Conservation (phyloP, 2,113 vertebrate genomes). For the Ivindomyrus marchei region DNA sequence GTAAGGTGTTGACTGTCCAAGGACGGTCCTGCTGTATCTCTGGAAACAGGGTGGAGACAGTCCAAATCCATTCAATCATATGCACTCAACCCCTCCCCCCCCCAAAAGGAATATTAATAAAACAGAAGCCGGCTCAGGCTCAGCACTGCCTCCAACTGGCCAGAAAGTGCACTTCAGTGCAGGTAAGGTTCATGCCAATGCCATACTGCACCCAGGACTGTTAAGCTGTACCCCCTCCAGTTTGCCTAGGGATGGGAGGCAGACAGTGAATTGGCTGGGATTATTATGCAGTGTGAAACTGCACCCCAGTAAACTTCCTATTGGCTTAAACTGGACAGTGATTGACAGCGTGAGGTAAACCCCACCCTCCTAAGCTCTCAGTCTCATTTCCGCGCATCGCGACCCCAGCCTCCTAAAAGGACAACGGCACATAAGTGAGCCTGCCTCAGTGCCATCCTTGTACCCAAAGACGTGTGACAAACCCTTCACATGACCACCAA, state of each 20-base stretch:
- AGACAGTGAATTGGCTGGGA: neutral
- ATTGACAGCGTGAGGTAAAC: neutral
- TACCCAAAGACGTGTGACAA: neutral
- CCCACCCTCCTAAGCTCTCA: neutral
- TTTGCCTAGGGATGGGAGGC: neutral
- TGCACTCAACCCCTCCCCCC: neutral
- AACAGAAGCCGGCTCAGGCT: neutral
- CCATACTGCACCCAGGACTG: neutral
- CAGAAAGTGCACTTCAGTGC: neutral
- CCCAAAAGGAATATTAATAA: neutral
- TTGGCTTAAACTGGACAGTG: neutral
- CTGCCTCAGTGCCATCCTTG: neutral
- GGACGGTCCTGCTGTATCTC: neutral
- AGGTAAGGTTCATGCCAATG: neutral
- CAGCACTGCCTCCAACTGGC: neutral
- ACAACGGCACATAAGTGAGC: neutral
- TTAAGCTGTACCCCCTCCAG: neutral
- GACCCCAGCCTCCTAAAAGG: neutral
- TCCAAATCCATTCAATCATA: neutral
- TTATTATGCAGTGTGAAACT: neutral
- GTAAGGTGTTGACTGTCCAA: neutral
- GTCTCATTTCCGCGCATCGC: neutral
- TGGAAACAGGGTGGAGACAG: neutral
- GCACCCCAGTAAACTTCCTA: neutral
- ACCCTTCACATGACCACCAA: neutral